phyloP scores from a whole-genome alignment of 2,113 vertebrate genomes.

The Pyxicephalus adspersus region DNA sequence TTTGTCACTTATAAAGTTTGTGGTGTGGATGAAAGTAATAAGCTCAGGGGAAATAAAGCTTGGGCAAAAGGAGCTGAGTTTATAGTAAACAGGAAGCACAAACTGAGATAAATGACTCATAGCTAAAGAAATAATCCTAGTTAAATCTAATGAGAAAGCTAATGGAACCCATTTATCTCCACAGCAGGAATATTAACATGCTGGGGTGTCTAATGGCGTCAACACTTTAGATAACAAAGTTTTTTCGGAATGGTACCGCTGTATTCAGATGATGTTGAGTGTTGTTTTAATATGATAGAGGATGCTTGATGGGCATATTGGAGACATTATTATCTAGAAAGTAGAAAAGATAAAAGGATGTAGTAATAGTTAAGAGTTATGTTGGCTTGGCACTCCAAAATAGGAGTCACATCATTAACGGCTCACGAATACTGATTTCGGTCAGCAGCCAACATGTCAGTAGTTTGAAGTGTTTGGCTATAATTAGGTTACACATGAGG shows the following conservation, averaged over 20 bases:
- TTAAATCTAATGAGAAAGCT: slow-evolving; percentile 66
- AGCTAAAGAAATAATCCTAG: slow-evolving; percentile 62
- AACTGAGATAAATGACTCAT: slow-evolving; percentile 62
- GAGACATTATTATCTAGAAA: slow-evolving; percentile 10
- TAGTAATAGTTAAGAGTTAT: slow-evolving; percentile 2
- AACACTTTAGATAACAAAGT: slow-evolving; percentile 18
- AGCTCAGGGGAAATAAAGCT: slow-evolving; percentile 39
- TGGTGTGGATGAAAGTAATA: slow-evolving; percentile 13
- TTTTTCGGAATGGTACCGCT: slow-evolving; percentile 46
- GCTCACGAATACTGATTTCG: slow-evolving; percentile 7
- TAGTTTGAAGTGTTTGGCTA: slow-evolving; percentile 12
- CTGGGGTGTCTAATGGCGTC: slow-evolving; percentile 54
- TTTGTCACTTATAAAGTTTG: slow-evolving; percentile 55
- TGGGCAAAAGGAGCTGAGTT: background rate
- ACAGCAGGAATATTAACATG: slow-evolving; percentile 58
- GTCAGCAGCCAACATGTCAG: slow-evolving; percentile 13
- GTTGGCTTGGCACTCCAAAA: background rate
- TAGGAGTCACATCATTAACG: slow-evolving; percentile 5
- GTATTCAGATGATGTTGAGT: background rate
- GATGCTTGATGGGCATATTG: background rate
- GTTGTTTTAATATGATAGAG: background rate
- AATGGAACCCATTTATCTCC: slow-evolving; percentile 66
- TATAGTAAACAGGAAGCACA: slow-evolving; percentile 43
- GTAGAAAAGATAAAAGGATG: background rate
- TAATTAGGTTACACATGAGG: slow-evolving; percentile 36